These are phyloP conservation scores for Aphelenchoides fujianensis DNA, from an alignment of 1,140 invertebrate species.

Conservation along the genomic window DNA sequence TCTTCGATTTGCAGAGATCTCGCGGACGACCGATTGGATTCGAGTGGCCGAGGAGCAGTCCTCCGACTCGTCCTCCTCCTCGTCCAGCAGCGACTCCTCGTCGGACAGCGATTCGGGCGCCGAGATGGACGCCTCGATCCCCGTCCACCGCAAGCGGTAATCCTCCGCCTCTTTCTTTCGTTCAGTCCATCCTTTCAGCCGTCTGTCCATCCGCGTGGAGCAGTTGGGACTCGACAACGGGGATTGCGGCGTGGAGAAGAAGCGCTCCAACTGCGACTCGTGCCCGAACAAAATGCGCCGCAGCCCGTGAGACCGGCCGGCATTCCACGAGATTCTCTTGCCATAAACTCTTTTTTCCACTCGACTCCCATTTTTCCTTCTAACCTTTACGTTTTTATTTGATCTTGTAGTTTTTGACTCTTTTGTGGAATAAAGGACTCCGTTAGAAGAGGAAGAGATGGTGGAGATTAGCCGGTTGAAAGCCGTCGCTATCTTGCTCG, in stretches of 20 bases:
- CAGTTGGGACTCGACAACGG: not conserved
- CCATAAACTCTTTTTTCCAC: no score
- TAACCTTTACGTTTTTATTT: no score
- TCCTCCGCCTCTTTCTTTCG: not conserved
- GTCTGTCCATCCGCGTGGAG: not conserved
- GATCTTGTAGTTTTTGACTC: no score
- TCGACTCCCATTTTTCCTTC: no score
- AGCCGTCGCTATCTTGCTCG: no score
- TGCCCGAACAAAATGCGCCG: constrained; percentile 13
- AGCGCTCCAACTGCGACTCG: not conserved
- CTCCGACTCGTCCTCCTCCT: constrained; percentile 44
- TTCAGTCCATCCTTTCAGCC: not conserved
- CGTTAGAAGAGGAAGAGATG: no score
- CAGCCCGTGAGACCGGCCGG: constrained; percentile 1
- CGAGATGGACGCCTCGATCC: constrained; percentile 30
- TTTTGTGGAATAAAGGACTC: no score
- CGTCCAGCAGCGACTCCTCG: constrained; percentile 18
- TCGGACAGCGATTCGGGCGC: constrained; percentile 15
- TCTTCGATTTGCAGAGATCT: no score
- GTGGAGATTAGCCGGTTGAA: no score
- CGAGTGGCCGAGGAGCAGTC: constrained; percentile 26
- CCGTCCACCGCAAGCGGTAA: constrained; percentile 17
- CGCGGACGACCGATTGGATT: constrained; percentile 9
- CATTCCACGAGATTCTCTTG: not conserved
- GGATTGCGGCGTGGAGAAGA: not conserved